A percentile compares a stretch with the other conserved stretches of the same genome.
phyloP scores from a whole-genome alignment of 2,797 vertebrate species.

The Synaphobranchus kaupii region DNA sequence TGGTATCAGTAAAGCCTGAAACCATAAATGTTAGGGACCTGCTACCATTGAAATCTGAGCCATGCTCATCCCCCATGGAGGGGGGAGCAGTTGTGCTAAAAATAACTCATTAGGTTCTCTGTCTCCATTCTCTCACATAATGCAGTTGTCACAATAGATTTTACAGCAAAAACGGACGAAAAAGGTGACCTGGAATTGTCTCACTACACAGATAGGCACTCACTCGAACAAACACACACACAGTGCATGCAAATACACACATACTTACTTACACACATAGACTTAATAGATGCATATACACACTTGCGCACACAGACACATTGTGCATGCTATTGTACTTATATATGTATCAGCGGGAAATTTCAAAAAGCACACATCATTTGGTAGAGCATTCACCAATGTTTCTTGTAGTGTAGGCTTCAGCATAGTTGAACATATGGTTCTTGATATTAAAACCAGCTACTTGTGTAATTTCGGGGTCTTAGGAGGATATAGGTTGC shows the following conservation, averaged over 20 bases:
- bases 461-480: too few relatives aligned
- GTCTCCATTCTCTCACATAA: conserved; percentile 49
- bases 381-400: neutral
- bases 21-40: conserved; percentile 62
- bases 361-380: too few relatives aligned
- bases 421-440: too few relatives aligned
- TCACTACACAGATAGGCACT: neutral
- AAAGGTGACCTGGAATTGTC: neutral
- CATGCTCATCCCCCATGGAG: conserved; percentile 34
- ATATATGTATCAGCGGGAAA: neutral
- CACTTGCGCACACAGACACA: neutral
- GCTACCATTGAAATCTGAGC: conserved; percentile 50
- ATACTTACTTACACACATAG: neutral
- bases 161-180: conserved; percentile 50
- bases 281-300: neutral
- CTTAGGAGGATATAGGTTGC: too few relatives aligned
- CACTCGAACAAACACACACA: neutral
- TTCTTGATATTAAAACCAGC: too few relatives aligned
- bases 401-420: neutral
- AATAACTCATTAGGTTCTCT: conserved; percentile 47
- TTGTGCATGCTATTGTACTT: neutral
- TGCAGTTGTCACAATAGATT: conserved; percentile 60
- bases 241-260: neutral
- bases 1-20: conserved; percentile 61
- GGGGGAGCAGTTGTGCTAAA: conserved; percentile 51